phyloP scores from a whole-genome alignment of 2,888 invertebrate genomes.

The Drosophila atripex region DNA sequence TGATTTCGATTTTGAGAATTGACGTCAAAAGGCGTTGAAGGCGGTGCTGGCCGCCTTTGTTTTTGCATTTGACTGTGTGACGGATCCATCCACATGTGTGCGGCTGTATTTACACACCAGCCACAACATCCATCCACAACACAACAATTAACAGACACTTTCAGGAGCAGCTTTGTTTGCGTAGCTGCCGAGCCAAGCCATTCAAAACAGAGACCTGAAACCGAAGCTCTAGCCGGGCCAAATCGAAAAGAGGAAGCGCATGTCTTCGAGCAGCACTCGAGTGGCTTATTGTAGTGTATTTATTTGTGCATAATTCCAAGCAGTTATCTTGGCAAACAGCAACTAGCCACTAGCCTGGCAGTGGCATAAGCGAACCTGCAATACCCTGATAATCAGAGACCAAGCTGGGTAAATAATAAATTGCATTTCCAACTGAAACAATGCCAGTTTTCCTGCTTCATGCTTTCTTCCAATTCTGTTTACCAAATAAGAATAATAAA shows the following conservation, averaged over 20 bases:
- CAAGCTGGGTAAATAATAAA: slow-evolving; percentile 25
- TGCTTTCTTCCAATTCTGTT: not conserved
- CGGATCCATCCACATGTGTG: slow-evolving; percentile 35
- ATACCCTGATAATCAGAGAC: slow-evolving; percentile 13
- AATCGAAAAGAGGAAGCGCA: slow-evolving; percentile 71
- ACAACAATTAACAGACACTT: slow-evolving; percentile 62
- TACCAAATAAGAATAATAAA: not conserved
- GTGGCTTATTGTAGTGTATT: slow-evolving; percentile 18
- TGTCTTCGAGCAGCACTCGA: slow-evolving; percentile 71
- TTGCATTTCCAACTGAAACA: slow-evolving; percentile 1
- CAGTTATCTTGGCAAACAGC: slow-evolving; percentile 30
- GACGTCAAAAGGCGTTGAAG: slow-evolving; percentile 57
- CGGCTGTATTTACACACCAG: slow-evolving; percentile 38
- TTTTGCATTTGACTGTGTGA: slow-evolving; percentile 43
- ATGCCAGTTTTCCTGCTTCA: not conserved
- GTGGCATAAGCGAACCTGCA: slow-evolving; percentile 10
- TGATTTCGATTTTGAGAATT: slow-evolving; percentile 44
- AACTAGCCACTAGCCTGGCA: not conserved
- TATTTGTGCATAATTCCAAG: slow-evolving; percentile 36
- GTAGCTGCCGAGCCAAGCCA: slow-evolving; percentile 55
- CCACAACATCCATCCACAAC: slow-evolving; percentile 39
- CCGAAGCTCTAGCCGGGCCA: slow-evolving; percentile 21
- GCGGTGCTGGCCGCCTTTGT: slow-evolving; percentile 24
- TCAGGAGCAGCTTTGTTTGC: slow-evolving; percentile 70
- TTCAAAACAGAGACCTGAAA: slow-evolving; percentile 26